phyloP scores from a whole-genome alignment of 2,113 vertebrate genomes.

The Hyla sarda region DNA sequence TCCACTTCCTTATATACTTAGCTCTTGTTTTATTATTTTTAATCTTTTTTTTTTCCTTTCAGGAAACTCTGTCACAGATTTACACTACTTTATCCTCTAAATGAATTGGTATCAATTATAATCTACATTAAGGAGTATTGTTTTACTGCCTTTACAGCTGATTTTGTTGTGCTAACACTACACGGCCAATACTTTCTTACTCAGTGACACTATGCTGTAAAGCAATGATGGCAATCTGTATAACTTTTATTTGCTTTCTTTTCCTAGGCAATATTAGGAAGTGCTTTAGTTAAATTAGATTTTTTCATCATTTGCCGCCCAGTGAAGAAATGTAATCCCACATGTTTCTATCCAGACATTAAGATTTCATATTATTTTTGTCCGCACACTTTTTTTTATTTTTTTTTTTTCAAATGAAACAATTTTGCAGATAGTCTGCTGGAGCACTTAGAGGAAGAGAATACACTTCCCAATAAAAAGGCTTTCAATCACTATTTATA shows the following conservation, averaged over 20 bases:
- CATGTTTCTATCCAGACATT: slow-evolving; percentile 97
- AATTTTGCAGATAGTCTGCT: slow-evolving; percentile 96
- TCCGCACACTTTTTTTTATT: slow-evolving; percentile 85
- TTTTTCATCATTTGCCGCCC: slow-evolving; percentile 91
- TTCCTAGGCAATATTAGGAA: slow-evolving; percentile 92
- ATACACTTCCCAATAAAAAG: slow-evolving; percentile 99
- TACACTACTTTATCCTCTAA: background rate
- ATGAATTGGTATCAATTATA: background rate
- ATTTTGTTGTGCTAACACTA: background rate
- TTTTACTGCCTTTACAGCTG: background rate
- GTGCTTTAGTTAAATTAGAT: slow-evolving; percentile 97
- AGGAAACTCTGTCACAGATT: background rate
- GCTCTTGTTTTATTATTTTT: background rate
- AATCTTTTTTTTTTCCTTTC: background rate
- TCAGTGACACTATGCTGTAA: background rate
- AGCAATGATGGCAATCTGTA: slow-evolving; percentile 21
- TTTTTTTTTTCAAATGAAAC: slow-evolving; percentile 85
- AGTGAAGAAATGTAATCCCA: slow-evolving; percentile 95
- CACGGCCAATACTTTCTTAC: background rate
- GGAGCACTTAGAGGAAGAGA: slow-evolving; percentile 99
- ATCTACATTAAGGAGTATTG: background rate
- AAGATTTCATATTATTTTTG: slow-evolving; percentile 98
- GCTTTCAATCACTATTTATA: slow-evolving; percentile 99
- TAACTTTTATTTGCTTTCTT: slow-evolving; percentile 8
- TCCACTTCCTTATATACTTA: too few relatives aligned